A percentile compares a stretch with the other conserved stretches of the same genome.
phyloP scores from a whole-genome alignment of 2,113 vertebrate species.

The Toxostoma redivivum region DNA sequence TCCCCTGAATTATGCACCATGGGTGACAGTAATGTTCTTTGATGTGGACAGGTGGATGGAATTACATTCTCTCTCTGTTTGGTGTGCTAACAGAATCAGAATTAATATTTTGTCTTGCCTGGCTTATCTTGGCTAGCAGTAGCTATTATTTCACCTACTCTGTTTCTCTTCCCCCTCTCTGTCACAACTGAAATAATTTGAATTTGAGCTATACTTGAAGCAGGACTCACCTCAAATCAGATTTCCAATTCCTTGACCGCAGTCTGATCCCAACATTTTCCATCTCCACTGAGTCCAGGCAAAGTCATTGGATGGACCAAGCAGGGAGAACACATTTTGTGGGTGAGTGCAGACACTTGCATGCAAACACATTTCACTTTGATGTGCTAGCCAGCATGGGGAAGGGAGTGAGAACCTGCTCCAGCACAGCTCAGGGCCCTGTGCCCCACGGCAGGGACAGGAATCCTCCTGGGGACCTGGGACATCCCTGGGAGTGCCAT shows the following conservation, averaged over 20 bases:
- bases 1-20: background rate
- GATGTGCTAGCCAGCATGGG: accelerated
- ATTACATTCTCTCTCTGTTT: background rate
- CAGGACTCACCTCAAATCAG: conserved; percentile 10
- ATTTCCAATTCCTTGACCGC: background rate
- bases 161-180: background rate
- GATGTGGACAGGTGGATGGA: background rate
- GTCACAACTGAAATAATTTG: background rate
- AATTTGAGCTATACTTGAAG: background rate
- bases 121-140: conserved; percentile 31
- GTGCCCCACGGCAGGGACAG: accelerated
- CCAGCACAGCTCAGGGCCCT: background rate
- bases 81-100: conserved; percentile 37
- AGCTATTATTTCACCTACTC: conserved; percentile 1
- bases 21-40: background rate
- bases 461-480: accelerated
- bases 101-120: conserved; percentile 22
- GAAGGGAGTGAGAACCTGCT: background rate
- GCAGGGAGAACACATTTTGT: background rate
- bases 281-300: background rate
- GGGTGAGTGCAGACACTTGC: background rate
- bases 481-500: background rate
- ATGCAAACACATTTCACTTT: background rate
- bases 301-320: background rate
- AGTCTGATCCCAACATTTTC: background rate